Base-by-base conservation (phyloP, 2,888 invertebrate species). In the Camptogramma bilineatum region DNA sequence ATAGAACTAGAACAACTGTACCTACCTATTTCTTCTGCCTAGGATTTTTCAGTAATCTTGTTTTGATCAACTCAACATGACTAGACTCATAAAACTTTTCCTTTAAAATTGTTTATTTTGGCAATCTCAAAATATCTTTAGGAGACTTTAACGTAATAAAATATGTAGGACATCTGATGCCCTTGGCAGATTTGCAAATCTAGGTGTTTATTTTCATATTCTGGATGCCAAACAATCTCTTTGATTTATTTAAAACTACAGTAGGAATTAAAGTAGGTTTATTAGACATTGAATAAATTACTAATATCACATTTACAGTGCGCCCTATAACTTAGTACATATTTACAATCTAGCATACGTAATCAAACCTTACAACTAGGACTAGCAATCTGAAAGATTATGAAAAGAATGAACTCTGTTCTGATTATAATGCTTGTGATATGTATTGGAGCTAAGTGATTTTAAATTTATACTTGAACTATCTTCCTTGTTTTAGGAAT, bases 271-370 rank as follows among this genome's bases (percentile, higher is more conserved):
- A 62, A 31, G 46, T 52, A 64, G 52, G 61, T 63, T 60, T 58
- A 74, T 64, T 42, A 67, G 50, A 72, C 77, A 84, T 76, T 73
- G 75, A 79, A 86, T 87, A 87, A 88, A 80, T 88, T 85, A 89
- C 90, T 91, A 92, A 84, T 91, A 92, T 92, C 91, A 92, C 91
- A 92, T 88, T 83, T 81, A 90, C 84, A 90, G 86, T 89, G 90
- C 86, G 78, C 73, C 79, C 84, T 88, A 86, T 83, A 73, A 78
- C 56, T 73, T 77, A 76, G 71, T 71, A 76, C 71, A 74, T 73
- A 77, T 66, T 69, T 71, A 66, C 63, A 63, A 74, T 68, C 73
- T 70, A 66, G 60, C 59, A 68, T 71, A 61, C 73, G 75, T 77
- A 79, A 78, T 78, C 71, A 74, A 73, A 81, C 74, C 88, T 90